A percentile compares a stretch with the other conserved stretches of the same genome.
Conservation (phyloP, 2,113 vertebrate genomes). For the Desmodus rotundus region DNA sequence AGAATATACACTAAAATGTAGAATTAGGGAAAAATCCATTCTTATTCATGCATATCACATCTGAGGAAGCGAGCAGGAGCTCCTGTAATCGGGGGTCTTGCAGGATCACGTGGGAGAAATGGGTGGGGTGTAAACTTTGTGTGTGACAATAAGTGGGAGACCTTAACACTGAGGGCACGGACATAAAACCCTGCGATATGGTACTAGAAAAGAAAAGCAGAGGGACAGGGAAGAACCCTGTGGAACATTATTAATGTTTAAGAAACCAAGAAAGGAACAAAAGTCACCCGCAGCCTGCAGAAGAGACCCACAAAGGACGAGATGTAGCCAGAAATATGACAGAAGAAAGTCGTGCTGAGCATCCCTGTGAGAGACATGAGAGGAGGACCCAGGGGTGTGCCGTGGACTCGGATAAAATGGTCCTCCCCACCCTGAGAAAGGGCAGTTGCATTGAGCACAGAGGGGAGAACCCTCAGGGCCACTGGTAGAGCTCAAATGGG, state of each 20-base stretch:
- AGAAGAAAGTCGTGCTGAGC: neutral
- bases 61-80: neutral
- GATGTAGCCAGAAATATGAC: neutral
- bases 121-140: neutral
- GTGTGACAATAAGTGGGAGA: neutral
- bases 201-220: neutral
- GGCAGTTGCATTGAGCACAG: neutral
- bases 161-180: neutral
- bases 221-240: neutral
- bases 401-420: neutral
- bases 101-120: fast-evolving
- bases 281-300: neutral
- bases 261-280: neutral
- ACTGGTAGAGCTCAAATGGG: neutral
- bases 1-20: neutral
- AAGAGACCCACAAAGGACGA: neutral
- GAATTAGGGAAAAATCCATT: neutral
- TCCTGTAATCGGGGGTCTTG: neutral
- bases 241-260: neutral
- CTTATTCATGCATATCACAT: neutral
- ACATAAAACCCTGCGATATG: neutral
- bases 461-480: neutral
- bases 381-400: neutral
- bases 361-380: neutral
- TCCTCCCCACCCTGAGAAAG: neutral